Conservation (phyloP, 2,797 vertebrate genomes). For the Apodemus agrarius region DNA sequence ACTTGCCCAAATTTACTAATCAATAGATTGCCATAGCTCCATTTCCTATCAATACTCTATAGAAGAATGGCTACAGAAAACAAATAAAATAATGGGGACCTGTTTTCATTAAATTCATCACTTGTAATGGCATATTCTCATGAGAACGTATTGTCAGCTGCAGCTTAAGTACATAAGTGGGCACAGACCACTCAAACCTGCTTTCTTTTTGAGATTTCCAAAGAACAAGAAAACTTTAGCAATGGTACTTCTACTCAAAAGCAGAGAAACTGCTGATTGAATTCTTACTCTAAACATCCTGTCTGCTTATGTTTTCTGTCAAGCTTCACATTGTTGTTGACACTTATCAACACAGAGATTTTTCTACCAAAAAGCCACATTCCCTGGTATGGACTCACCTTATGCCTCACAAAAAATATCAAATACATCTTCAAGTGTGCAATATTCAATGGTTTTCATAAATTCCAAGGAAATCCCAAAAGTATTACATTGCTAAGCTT, state of each 20-base stretch:
- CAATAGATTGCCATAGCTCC: slow-evolving; percentile 67
- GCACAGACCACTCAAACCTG: neutral
- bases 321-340: slow-evolving; percentile 65
- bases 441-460: slow-evolving; percentile 41
- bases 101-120: slow-evolving; percentile 59
- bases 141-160: neutral
- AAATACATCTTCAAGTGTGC: slow-evolving; percentile 53
- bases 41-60: slow-evolving; percentile 59
- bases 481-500: slow-evolving; percentile 40
- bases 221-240: neutral
- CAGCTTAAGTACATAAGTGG: neutral
- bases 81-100: slow-evolving; percentile 45
- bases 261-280: slow-evolving; percentile 35
- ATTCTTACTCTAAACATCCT: slow-evolving; percentile 58
- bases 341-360: neutral
- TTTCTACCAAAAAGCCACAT: slow-evolving; percentile 45
- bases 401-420: slow-evolving; percentile 49
- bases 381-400: slow-evolving; percentile 32
- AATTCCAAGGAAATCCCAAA: slow-evolving; percentile 15
- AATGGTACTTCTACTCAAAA: slow-evolving; percentile 15
- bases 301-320: slow-evolving; percentile 50
- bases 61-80: slow-evolving; percentile 71
- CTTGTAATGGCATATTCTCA: slow-evolving; percentile 62
- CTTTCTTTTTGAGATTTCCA: neutral
- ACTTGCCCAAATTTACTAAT: slow-evolving; percentile 76